These are phyloP conservation scores for Seriola aureovittata DNA, from an alignment of 2,113 vertebrate species.

Conservation along the genomic window DNA sequence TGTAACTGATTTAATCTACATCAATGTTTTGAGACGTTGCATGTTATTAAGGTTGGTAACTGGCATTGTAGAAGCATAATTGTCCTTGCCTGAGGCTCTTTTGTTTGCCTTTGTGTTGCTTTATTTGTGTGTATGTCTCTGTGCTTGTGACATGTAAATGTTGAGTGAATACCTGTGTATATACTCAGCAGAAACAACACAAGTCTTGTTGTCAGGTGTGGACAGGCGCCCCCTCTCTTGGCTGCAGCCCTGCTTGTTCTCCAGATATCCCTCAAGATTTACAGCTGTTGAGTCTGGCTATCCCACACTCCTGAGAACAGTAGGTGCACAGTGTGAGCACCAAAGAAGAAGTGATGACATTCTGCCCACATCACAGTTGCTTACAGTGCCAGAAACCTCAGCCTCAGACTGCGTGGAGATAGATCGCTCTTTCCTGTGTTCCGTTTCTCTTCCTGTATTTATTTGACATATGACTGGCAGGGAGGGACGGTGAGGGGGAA, in stretches of 20 bases:
- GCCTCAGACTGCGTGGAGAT: conserved; percentile 48
- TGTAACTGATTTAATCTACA: conserved; percentile 39
- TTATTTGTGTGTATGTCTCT: conserved; percentile 9
- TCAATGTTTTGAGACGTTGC: conserved; percentile 19
- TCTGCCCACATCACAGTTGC: conserved; percentile 58
- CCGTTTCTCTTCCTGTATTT: conserved; percentile 72
- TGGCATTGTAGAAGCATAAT: neutral
- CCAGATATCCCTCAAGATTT: conserved; percentile 62
- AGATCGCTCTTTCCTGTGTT: conserved; percentile 64
- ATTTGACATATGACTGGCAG: conserved; percentile 75
- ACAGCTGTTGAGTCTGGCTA: conserved; percentile 52
- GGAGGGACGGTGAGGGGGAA: conserved; percentile 20
- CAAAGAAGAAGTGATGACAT: conserved; percentile 63
- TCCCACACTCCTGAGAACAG: conserved; percentile 60
- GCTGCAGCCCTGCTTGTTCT: conserved; percentile 46
- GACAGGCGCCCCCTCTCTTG: conserved; percentile 35
- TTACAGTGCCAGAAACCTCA: conserved; percentile 65
- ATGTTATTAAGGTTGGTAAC: conserved; percentile 21
- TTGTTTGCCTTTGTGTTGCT: conserved; percentile 5
- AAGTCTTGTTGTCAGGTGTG: conserved; percentile 63
- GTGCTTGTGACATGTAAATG: conserved; percentile 12
- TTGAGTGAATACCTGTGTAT: conserved; percentile 23
- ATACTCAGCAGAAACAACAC: conserved; percentile 36
- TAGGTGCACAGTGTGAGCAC: conserved; percentile 62
- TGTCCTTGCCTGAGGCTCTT: neutral